Conservation (phyloP, 2,113 vertebrate genomes). For the Echinops telfairi region DNA sequence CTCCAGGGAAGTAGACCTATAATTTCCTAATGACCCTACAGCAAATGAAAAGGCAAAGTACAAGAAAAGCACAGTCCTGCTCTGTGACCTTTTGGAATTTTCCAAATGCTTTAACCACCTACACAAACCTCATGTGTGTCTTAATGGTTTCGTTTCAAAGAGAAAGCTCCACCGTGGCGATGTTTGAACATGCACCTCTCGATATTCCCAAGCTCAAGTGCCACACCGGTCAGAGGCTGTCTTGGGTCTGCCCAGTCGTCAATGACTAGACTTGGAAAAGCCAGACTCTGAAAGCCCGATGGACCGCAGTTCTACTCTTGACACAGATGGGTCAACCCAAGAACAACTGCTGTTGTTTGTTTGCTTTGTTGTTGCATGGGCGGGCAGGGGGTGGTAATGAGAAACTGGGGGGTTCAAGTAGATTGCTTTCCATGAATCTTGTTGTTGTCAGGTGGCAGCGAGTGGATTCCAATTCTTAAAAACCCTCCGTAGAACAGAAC, state of each 20-base stretch:
- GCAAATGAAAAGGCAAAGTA: not conserved
- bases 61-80: not conserved
- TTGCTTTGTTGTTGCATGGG: too few relatives aligned
- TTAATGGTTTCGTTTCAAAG: slow-evolving; percentile 15
- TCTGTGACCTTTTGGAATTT: slow-evolving; percentile 48
- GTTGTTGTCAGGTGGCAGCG: too few relatives aligned
- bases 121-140: slow-evolving; percentile 11
- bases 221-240: not conserved
- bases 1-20: not conserved
- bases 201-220: not conserved
- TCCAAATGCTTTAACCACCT: slow-evolving; percentile 8
- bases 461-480: too few relatives aligned
- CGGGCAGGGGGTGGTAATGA: too few relatives aligned
- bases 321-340: not conserved
- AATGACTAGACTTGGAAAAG: not conserved
- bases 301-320: not conserved
- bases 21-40: not conserved
- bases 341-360: not conserved
- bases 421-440: too few relatives aligned
- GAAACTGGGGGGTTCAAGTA: too few relatives aligned
- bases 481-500: too few relatives aligned
- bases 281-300: not conserved
- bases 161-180: not conserved
- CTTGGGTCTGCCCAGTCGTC: not conserved
- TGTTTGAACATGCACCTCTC: not conserved